Evolutionary conservation across 2,888 invertebrate species (phyloP).

Genomic region (Dryobotodes eremita): DNA sequence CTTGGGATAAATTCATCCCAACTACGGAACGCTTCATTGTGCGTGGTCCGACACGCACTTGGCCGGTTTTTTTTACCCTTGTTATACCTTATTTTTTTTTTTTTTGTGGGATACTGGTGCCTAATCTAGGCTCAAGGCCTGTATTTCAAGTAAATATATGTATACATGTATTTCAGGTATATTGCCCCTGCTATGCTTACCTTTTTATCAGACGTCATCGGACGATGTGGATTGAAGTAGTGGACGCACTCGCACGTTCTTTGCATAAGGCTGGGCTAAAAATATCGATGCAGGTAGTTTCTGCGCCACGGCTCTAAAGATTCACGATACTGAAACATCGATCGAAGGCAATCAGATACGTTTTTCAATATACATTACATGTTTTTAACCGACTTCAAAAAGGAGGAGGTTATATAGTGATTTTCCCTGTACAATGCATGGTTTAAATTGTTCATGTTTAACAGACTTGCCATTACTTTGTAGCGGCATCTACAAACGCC

Average conservation of each 20-base stretch:
- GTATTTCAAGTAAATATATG: no score
- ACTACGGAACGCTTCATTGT: not conserved
- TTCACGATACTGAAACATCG: constrained; percentile 28
- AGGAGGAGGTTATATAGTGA: no score
- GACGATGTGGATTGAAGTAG: not conserved
- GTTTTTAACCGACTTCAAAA: no score
- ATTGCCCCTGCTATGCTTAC: no score
- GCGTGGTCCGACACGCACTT: not conserved
- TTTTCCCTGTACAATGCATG: not conserved
- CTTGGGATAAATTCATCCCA: not conserved
- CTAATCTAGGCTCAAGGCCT: no score
- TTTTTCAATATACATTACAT: no score
- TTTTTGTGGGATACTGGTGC: no score
- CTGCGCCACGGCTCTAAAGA: constrained; percentile 26
- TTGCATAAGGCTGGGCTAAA: constrained; percentile 15
- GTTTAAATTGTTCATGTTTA: not conserved
- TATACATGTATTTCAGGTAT: no score
- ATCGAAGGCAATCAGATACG: no score
- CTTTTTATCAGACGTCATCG: not conserved
- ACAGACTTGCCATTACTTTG: not conserved
- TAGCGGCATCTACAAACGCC: no score
- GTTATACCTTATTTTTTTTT: no score
- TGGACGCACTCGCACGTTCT: not conserved
- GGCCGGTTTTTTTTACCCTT: constrained; percentile 11
- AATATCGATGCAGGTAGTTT: constrained; percentile 35